Evolutionary conservation across 2,888 invertebrate genomes (phyloP).

Genomic region (Acholoe squamosa): DNA sequence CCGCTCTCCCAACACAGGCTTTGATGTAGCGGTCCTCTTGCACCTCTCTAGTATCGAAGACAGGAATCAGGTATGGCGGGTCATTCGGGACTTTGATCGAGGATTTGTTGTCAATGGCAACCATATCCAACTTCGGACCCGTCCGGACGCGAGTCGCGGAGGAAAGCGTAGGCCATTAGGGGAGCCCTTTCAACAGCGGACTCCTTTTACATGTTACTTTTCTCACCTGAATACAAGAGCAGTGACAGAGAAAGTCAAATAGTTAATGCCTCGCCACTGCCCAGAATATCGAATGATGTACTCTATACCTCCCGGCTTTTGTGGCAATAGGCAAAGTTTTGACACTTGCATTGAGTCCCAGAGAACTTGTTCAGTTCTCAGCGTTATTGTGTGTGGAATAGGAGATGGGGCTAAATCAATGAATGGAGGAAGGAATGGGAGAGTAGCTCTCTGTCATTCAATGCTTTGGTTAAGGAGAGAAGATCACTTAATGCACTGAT

Average conservation of each 20-base stretch:
- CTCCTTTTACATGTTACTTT: slow-evolving; percentile 23
- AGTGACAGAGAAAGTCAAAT: neutral
- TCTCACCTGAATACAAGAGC: slow-evolving; percentile 39
- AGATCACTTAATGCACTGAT: too few relatives aligned
- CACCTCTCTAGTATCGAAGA: slow-evolving; percentile 44
- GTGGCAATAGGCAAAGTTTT: neutral
- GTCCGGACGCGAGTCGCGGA: neutral
- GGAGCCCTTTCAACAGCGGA: neutral
- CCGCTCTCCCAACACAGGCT: neutral
- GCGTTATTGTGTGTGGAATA: too few relatives aligned
- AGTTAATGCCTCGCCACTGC: slow-evolving; percentile 1
- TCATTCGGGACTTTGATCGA: slow-evolving; percentile 54
- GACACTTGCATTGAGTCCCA: too few relatives aligned
- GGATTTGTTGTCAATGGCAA: slow-evolving; percentile 58
- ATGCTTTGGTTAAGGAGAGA: too few relatives aligned
- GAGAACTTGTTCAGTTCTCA: too few relatives aligned
- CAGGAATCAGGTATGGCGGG: slow-evolving; percentile 49
- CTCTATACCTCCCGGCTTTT: neutral
- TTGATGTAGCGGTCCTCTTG: slow-evolving; percentile 43
- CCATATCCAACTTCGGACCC: slow-evolving; percentile 27
- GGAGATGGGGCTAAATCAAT: too few relatives aligned
- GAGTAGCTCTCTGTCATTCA: too few relatives aligned
- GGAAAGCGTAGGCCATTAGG: slow-evolving; percentile 19
- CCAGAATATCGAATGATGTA: neutral
- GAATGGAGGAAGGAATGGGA: too few relatives aligned